Base-by-base conservation (phyloP, 2,888 invertebrate genomes). In the Venustoraphidia nigricollis region DNA sequence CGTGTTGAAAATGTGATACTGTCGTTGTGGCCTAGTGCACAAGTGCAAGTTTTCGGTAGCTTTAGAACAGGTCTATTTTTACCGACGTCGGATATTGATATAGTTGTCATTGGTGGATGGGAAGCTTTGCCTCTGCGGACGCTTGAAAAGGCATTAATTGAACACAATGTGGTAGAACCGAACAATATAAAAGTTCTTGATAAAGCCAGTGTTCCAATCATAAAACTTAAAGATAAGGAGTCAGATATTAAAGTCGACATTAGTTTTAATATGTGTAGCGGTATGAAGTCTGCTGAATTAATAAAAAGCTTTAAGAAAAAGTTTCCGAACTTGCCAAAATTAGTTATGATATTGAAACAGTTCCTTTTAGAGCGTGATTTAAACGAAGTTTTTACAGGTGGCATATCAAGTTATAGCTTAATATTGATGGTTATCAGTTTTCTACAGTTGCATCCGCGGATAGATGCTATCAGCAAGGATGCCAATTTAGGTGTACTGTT, bases 381-480 rank as follows among this genome's bases (percentile, higher is more conserved):
- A 62, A 98, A 98, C 71, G 97, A 98, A 77, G 97, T 98, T 61
- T 99, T 96, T 73, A 96, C 95, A 54, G 96, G 98, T 54, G 98
- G 98, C 66, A 95, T 99, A 68, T 94, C 95, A 58, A 97, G 96
- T 52, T 98, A 99, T 74, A 93, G 95, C 63, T 80, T 98, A 58
- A 96, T 97, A 66, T 81, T 98, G 56, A 92, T 99, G 88, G 91
- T 93, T 66, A 92, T 97, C 69, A 94, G 93, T 74, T 98, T 97
- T 72, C 77, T 98, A 55, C 81, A 92, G 75, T 72, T 92, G 63
- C 94, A 95, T 72, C 91, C 90, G 51, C 75, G 92, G 54, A 81
- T 82, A 53, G 85, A 90, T 64, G 76, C 82, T 46, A 75, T 76
- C 39, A 63, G 70, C 2, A 76, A 76, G 36, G 49, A 67, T 54